Conservation (phyloP, 1,140 invertebrate species). For the Euwallacea similis region DNA sequence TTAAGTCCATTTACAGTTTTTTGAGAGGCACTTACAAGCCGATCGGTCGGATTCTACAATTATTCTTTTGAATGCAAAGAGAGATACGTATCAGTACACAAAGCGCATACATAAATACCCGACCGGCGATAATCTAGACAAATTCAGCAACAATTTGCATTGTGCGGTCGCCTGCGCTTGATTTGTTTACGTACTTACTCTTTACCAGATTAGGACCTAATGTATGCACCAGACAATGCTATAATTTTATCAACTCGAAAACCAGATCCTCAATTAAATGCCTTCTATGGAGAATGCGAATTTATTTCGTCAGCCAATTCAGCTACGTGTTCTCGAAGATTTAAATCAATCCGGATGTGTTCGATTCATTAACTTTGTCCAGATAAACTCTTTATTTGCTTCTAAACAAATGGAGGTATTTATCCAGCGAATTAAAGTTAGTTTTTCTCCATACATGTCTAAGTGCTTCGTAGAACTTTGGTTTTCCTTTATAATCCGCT, state of each 20-base stretch:
- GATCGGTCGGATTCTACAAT: no score
- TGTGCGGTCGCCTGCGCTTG: conserved; percentile 49
- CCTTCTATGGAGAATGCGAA: conserved; percentile 42
- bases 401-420: no score
- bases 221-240: conserved; percentile 45
- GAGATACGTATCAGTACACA: conserved; percentile 20
- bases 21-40: no score
- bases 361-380: no score
- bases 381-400: no score
- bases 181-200: conserved; percentile 51
- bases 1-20: no score
- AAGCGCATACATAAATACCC: conserved; percentile 45
- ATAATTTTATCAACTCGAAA: conserved; percentile 49
- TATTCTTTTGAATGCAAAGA: background rate
- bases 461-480: no score
- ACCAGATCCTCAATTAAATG: conserved; percentile 50
- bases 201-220: conserved; percentile 50
- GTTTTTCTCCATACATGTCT: no score
- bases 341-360: conserved; percentile 2
- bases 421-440: no score
- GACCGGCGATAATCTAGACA: conserved; percentile 51
- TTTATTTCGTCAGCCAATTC: conserved; percentile 47
- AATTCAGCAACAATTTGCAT: conserved; percentile 54
- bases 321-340: conserved; percentile 42
- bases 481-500: no score